phyloP scores from a whole-genome alignment of 2,888 invertebrate genomes.

The Watsonalla binaria region DNA sequence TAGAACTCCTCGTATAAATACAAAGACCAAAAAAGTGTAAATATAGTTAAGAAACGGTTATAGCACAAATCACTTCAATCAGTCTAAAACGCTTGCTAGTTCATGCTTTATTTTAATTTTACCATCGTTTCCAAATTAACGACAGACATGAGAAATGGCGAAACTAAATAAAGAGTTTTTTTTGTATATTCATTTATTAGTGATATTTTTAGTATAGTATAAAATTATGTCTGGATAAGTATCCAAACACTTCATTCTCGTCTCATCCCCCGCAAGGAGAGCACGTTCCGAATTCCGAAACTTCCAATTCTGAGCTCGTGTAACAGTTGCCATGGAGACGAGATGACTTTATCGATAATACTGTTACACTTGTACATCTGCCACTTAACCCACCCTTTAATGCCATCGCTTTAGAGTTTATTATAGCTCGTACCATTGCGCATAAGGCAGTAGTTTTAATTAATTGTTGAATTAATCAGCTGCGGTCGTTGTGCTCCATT shows the following conservation, averaged over 20 bases:
- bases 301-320: conserved; percentile 43
- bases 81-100: too few relatives aligned
- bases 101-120: too few relatives aligned
- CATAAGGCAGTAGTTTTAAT: neutral
- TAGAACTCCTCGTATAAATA: too few relatives aligned
- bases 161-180: too few relatives aligned
- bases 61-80: too few relatives aligned
- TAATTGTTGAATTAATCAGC: neutral
- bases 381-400: neutral
- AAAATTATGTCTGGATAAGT: neutral
- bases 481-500: neutral
- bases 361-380: neutral
- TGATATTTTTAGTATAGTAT: too few relatives aligned
- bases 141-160: too few relatives aligned
- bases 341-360: conserved; percentile 22
- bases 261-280: conserved; percentile 12
- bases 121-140: too few relatives aligned
- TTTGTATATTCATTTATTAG: too few relatives aligned
- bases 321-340: conserved; percentile 38
- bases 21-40: too few relatives aligned
- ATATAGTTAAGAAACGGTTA: too few relatives aligned
- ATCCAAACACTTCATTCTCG: neutral
- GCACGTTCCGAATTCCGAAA: conserved; percentile 39
- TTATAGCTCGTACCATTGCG: neutral
- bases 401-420: neutral